Evolutionary conservation across 2,113 vertebrate genomes (phyloP).

Genomic region (Apus apus): DNA sequence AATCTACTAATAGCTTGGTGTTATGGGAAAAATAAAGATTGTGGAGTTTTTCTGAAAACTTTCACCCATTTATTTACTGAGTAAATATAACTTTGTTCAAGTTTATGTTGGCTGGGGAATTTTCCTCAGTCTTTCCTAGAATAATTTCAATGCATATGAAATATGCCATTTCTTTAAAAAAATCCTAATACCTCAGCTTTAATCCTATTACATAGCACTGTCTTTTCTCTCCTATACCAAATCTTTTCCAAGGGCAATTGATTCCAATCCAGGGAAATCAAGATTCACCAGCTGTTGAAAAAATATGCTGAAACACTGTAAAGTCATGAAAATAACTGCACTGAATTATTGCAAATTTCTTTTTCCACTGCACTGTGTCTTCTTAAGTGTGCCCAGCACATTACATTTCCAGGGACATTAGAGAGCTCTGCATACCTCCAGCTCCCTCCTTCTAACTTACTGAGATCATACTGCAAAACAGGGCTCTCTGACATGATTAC

Average conservation of each 20-base stretch:
- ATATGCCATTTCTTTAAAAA: not conserved
- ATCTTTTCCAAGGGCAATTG: not conserved
- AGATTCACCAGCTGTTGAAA: not conserved
- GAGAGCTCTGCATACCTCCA: not conserved
- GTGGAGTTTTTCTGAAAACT: not conserved
- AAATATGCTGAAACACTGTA: not conserved
- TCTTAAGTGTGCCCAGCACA: not conserved
- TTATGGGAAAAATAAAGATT: not conserved
- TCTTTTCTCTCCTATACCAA: not conserved
- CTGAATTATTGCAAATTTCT: not conserved
- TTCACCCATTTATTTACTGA: not conserved
- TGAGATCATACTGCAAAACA: not conserved
- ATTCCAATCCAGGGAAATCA: not conserved
- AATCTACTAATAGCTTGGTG: not conserved
- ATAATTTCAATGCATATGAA: not conserved
- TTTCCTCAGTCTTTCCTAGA: not conserved
- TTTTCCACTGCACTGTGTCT: not conserved
- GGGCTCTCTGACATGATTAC: rapidly evolving
- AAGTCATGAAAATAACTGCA: not conserved
- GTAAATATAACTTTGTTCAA: not conserved
- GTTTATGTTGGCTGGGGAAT: not conserved
- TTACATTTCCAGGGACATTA: not conserved
- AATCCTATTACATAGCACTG: not conserved
- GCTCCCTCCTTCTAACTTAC: not conserved
- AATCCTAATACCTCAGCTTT: not conserved